phyloP scores from a whole-genome alignment of 2,888 invertebrate genomes.

The Invenusta paracnida region DNA sequence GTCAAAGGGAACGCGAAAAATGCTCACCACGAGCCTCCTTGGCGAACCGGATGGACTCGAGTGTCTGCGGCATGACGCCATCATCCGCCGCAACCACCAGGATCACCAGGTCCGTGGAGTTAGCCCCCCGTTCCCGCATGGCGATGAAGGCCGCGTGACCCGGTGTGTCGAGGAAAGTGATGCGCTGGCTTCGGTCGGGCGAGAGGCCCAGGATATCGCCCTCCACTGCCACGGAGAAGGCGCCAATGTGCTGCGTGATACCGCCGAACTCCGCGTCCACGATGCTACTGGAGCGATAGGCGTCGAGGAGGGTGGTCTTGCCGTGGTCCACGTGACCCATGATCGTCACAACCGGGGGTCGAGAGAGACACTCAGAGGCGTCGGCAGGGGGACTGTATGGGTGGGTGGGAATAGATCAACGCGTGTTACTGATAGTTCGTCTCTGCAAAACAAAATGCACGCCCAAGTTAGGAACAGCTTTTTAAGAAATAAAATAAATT shows the following conservation, averaged over 20 bases:
- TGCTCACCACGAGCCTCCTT: slow-evolving; percentile 66
- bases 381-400: slow-evolving; percentile 46
- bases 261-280: slow-evolving; percentile 92
- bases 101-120: slow-evolving; percentile 87
- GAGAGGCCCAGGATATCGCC: background rate
- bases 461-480: too few species aligned
- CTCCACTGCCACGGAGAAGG: slow-evolving; percentile 69
- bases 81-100: slow-evolving; percentile 91
- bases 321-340: slow-evolving; percentile 99
- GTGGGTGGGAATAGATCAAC: too few species aligned
- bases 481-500: too few species aligned
- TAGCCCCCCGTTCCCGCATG: slow-evolving; percentile 89
- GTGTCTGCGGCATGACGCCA: slow-evolving; percentile 95
- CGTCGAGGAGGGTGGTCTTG: slow-evolving; percentile 89
- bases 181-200: slow-evolving; percentile 47
- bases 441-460: too few species aligned
- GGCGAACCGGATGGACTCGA: slow-evolving; percentile 83
- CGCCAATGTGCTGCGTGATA: slow-evolving; percentile 97
- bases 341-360: slow-evolving; percentile 90
- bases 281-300: slow-evolving; percentile 76
- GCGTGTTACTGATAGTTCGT: too few species aligned
- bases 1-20: background rate
- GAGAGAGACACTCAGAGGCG: slow-evolving; percentile 46
- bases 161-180: slow-evolving; percentile 95
- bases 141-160: slow-evolving; percentile 94